phyloP scores from a whole-genome alignment of 1,140 invertebrate species.

The Drosophila kepulauana region DNA sequence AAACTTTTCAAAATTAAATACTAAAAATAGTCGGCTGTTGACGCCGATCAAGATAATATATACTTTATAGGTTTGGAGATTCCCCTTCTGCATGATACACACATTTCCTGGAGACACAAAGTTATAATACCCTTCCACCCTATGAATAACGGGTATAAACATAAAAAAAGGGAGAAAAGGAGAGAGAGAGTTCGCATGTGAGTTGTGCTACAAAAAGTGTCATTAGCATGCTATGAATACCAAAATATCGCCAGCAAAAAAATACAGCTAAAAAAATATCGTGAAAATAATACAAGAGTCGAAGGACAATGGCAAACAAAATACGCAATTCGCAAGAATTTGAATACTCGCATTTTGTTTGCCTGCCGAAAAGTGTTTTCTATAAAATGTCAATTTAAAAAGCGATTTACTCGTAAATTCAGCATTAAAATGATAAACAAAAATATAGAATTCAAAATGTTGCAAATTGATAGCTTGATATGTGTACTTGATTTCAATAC shows the following conservation, averaged over 20 bases:
- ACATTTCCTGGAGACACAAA: too few relatives aligned
- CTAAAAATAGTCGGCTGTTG: too few relatives aligned
- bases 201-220: constrained; percentile 41
- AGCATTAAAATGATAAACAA: neutral
- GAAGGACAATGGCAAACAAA: constrained; percentile 23
- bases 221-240: constrained; percentile 51
- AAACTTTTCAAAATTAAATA: too few relatives aligned
- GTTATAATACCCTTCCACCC: too few relatives aligned
- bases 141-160: too few relatives aligned
- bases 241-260: constrained; percentile 4
- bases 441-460: neutral
- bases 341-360: constrained; percentile 7
- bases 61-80: too few relatives aligned
- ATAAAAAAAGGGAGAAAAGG: too few relatives aligned
- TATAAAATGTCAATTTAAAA: neutral
- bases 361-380: neutral
- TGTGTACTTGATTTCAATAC: neutral
- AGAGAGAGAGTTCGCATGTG: constrained; percentile 11
- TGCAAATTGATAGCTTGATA: neutral
- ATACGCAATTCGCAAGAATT: constrained; percentile 3
- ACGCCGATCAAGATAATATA: too few relatives aligned
- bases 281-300: constrained; percentile 3
- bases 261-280: neutral
- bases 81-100: too few relatives aligned
- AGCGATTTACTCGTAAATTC: neutral